phyloP scores from a whole-genome alignment of 2,113 vertebrate species.

The Syngnathus scovelli region DNA sequence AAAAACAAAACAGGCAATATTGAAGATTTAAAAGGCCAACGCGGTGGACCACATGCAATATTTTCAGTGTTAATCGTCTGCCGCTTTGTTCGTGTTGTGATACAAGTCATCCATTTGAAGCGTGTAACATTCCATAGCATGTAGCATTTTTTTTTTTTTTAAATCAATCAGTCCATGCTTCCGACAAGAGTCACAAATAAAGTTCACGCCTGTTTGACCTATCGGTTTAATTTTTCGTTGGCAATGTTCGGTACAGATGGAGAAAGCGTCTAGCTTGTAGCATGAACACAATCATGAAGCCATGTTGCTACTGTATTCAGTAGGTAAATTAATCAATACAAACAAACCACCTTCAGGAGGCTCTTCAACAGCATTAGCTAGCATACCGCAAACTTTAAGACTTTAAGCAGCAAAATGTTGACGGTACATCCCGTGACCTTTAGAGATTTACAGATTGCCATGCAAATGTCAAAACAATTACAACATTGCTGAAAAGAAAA shows the following conservation, averaged over 20 bases:
- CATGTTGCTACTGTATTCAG: neutral
- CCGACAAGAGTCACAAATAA: constrained; percentile 55
- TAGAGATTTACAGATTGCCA: neutral
- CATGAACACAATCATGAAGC: neutral
- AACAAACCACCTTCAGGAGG: no score
- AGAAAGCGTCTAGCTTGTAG: no score
- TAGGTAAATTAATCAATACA: no score
- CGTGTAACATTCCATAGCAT: constrained; percentile 62
- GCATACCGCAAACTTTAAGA: no score
- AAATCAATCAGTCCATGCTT: constrained; percentile 47
- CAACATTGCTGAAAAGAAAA: neutral
- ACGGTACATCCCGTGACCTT: constrained; percentile 17
- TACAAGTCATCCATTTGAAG: constrained; percentile 43
- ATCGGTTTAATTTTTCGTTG: neutral
- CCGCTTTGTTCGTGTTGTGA: constrained; percentile 35
- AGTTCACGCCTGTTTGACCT: constrained; percentile 38
- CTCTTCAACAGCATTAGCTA: no score
- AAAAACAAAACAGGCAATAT: neutral
- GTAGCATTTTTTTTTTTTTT: constrained; percentile 44
- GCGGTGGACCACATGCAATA: constrained; percentile 44
- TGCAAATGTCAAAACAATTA: neutral
- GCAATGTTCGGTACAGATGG: no score
- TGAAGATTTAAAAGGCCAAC: neutral
- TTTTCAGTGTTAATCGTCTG: constrained; percentile 36
- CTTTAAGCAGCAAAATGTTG: constrained; percentile 6